A percentile compares a stretch with the other conserved stretches of the same genome.
These are phyloP conservation scores for Polyergus mexicanus DNA, from an alignment of 1,140 invertebrate species.

Conservation along the genomic window DNA sequence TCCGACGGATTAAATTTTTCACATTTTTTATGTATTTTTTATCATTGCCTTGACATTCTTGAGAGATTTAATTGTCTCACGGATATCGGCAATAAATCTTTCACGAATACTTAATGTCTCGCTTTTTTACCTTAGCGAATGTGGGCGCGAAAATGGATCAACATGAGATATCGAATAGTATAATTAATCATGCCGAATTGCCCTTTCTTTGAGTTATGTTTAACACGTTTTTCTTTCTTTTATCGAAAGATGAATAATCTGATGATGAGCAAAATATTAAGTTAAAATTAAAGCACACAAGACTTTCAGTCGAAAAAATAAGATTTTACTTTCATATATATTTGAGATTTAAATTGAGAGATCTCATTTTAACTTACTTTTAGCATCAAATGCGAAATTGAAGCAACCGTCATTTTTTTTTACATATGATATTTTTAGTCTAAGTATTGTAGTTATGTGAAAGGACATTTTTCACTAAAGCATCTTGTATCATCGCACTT, in stretches of 20 bases:
- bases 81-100: not conserved
- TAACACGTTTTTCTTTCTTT: not conserved
- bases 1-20: not conserved
- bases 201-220: not conserved
- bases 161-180: not conserved
- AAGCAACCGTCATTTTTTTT: not conserved
- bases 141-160: not conserved
- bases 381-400: constrained; percentile 18
- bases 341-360: not conserved
- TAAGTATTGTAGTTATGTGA: not conserved
- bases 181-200: constrained; percentile 35
- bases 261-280: not conserved
- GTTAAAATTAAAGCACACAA: not conserved
- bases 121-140: not conserved
- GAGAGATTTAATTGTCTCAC: constrained; percentile 15
- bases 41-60: constrained; percentile 18
- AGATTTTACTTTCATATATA: not conserved
- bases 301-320: not conserved
- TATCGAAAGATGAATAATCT: constrained; percentile 30
- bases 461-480: not conserved
- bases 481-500: constrained; percentile 12
- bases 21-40: not conserved
- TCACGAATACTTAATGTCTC: not conserved
- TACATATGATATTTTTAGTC: not conserved
- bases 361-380: constrained; percentile 8